Base-by-base conservation (phyloP, 2,888 invertebrate species). In the Diaprepes abbreviatus region DNA sequence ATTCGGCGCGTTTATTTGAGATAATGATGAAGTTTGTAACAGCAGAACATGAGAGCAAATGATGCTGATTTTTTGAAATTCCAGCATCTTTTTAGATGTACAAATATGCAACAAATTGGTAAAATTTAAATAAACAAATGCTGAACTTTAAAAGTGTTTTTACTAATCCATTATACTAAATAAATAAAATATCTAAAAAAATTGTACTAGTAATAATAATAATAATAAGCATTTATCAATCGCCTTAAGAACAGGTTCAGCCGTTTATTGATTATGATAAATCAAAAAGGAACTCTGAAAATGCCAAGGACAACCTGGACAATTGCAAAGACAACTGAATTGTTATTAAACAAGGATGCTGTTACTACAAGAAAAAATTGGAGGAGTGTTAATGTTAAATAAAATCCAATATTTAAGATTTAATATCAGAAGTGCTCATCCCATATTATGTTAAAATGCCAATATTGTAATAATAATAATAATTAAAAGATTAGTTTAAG, bases 341-440 rank as follows among this genome's bases (percentile, higher is more conserved):
- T 60, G 48, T 35, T 48, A 40, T 60, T 60, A 60, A 48, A 60
- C 45, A 45, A 59, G 17, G 45, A 40, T 45, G 38, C 19, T n/a
- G 38, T 43, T 58, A 40, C 16, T 31, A 31, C 14, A 21, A 14
- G 14, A 45, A 45, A 60, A 24, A 57, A 48, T 35, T 19, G 17
- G 1, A 48, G 59, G 59, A 60, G 59, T 60, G 59, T 60, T 60
- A 60, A 60, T 48, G 59, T 35, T 60, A 48, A 48, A 60, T 33
- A 48, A 60, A 48, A 33, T 43, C 21, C 2, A 45, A 48, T 19
- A 54, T 60, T 60, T 45, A 33, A 17, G 48, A 60, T 45, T 59
- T 21, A 55, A 33, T 48, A 48, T 48, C 48, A 35, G 31, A 17
- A 9, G 5, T 31, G 16, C 28, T 58, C 31, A 58, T 58, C 58